phyloP scores from a whole-genome alignment of 2,888 invertebrate genomes.

The Drosophila tanythrix region DNA sequence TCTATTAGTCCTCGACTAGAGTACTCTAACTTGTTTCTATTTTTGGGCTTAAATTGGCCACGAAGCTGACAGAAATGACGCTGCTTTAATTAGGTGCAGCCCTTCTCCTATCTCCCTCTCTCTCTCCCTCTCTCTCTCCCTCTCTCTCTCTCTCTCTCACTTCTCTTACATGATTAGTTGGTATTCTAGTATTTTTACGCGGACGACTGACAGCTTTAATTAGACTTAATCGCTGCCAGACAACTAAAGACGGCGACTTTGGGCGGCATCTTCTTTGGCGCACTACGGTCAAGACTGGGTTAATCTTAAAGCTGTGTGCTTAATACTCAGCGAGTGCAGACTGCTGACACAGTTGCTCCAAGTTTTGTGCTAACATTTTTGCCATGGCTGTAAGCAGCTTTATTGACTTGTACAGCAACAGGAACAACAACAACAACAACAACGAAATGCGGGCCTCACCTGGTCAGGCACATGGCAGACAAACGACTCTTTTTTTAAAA shows the following conservation, averaged over 20 bases:
- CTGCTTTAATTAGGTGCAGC: slow-evolving; percentile 40
- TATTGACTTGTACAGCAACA: slow-evolving; percentile 42
- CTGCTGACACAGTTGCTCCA: slow-evolving; percentile 52
- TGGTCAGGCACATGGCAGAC: slow-evolving; percentile 57
- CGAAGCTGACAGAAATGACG: slow-evolving; percentile 33
- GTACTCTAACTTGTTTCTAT: not conserved
- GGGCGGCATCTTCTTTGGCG: slow-evolving; percentile 28
- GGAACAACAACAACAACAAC: slow-evolving; percentile 33
- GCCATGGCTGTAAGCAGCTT: slow-evolving; percentile 47
- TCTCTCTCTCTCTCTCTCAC: not conserved
- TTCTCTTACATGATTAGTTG: slow-evolving; percentile 28
- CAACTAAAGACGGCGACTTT: slow-evolving; percentile 1
- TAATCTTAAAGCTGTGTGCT: slow-evolving; percentile 69
- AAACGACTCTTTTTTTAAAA: slow-evolving; percentile 54
- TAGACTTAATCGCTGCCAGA: slow-evolving; percentile 57
- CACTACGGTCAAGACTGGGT: slow-evolving; percentile 47
- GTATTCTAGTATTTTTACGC: slow-evolving; percentile 51
- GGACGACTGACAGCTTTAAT: slow-evolving; percentile 67
- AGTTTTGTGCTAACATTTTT: slow-evolving; percentile 54
- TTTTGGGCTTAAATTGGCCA: slow-evolving; percentile 41
- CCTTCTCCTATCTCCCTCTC: not conserved
- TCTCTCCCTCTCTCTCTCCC: not conserved
- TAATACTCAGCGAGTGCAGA: slow-evolving; percentile 57
- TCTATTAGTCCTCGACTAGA: not conserved
- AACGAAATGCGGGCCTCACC: slow-evolving; percentile 38